phyloP scores from a whole-genome alignment of 2,888 invertebrate species.

The Thymelicus lineola region DNA sequence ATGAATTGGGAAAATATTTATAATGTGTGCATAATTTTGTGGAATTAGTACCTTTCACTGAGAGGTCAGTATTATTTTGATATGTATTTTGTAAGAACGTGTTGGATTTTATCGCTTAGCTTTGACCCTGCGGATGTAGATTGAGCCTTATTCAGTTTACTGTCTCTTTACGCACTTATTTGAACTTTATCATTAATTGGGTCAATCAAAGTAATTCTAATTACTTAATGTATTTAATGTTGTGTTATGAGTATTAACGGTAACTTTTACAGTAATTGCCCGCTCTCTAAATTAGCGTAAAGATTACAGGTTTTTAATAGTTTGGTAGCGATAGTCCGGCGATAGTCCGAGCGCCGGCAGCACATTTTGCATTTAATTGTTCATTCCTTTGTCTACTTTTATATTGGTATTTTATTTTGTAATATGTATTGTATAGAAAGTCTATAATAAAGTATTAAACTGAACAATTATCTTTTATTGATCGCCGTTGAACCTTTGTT shows the following conservation, averaged over 20 bases:
- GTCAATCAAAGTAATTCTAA: no score
- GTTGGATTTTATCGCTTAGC: not conserved
- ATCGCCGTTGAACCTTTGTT: no score
- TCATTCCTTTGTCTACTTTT: conserved; percentile 64
- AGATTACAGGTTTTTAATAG: conserved; percentile 3
- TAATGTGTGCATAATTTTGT: no score
- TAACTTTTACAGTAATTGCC: not conserved
- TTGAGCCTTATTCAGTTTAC: not conserved
- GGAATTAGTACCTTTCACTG: no score
- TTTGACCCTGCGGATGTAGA: not conserved
- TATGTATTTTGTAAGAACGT: not conserved
- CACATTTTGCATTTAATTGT: conserved; percentile 62
- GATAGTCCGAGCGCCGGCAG: conserved; percentile 2
- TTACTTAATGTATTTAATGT: not conserved
- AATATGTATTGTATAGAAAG: conserved; percentile 56
- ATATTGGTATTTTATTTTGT: conserved; percentile 40
- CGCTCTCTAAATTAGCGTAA: conserved; percentile 11
- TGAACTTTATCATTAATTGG: no score
- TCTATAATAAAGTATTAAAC: conserved; percentile 55
- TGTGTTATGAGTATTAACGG: not conserved
- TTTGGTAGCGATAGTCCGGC: conserved; percentile 3
- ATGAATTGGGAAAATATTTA: no score
- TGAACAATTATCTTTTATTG: conserved; percentile 18
- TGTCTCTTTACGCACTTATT: no score
- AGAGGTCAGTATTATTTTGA: no score